Conservation (phyloP, 2,797 vertebrate species). For the Clarias fuscus region DNA sequence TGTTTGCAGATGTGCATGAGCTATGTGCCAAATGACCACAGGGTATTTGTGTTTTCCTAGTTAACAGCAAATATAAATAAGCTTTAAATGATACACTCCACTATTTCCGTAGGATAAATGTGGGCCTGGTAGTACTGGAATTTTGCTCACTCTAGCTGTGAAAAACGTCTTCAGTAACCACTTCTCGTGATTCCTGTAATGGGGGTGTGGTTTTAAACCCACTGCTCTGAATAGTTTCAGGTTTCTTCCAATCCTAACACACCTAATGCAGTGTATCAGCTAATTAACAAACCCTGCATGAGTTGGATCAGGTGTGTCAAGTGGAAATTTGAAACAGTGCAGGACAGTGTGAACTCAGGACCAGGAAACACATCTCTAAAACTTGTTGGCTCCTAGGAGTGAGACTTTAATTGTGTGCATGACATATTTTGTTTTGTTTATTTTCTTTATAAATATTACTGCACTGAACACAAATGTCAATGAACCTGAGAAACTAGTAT, state of each 20-base stretch:
- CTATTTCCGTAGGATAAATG: no score
- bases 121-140: neutral
- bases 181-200: neutral
- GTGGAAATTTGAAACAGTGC: constrained; percentile 4
- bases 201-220: neutral
- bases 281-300: constrained; percentile 17
- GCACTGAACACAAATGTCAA: neutral
- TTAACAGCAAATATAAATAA: neutral
- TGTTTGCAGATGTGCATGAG: neutral
- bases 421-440: neutral
- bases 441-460: neutral
- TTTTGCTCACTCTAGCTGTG: neutral
- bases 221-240: neutral
- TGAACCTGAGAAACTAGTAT: neutral
- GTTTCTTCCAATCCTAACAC: neutral
- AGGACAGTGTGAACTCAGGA: neutral
- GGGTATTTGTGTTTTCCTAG: neutral
- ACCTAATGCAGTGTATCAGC: neutral
- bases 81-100: neutral
- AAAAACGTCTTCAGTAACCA: neutral
- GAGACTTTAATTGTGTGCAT: neutral
- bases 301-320: neutral
- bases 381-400: neutral
- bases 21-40: neutral
- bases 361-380: neutral